Conservation (phyloP, 2,797 vertebrate genomes). For the Poecilia velifera region DNA sequence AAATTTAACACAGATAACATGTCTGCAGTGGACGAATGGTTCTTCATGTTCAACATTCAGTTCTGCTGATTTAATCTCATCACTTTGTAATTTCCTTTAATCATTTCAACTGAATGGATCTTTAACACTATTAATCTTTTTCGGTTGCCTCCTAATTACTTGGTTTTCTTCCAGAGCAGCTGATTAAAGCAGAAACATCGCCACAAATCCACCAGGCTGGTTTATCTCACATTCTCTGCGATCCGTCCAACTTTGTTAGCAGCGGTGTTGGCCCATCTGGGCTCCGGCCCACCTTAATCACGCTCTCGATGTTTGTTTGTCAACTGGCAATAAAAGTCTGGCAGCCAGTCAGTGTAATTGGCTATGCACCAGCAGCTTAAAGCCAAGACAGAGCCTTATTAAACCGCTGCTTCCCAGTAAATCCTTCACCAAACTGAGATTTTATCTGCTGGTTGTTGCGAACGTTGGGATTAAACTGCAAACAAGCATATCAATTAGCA, state of each 20-base stretch:
- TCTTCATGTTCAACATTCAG: background rate
- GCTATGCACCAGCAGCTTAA: conserved; percentile 72
- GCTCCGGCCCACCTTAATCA: conserved; percentile 62
- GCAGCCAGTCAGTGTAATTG: conserved; percentile 70
- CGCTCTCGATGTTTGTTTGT: conserved; percentile 65
- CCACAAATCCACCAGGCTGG: conserved; percentile 29
- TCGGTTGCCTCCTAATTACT: conserved; percentile 19
- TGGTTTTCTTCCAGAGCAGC: conserved; percentile 36
- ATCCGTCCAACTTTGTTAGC: conserved; percentile 50
- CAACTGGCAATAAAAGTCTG: conserved; percentile 58
- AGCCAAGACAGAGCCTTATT: conserved; percentile 55
- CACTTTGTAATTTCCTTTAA: conserved; percentile 3
- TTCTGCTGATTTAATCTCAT: conserved; percentile 11
- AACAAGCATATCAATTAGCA: background rate
- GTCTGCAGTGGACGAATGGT: background rate
- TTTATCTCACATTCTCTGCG: conserved; percentile 37
- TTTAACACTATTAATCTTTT: conserved; percentile 15
- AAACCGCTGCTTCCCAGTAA: conserved; percentile 58
- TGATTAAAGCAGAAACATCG: conserved; percentile 33
- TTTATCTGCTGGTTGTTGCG: conserved; percentile 37
- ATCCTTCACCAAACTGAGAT: conserved; percentile 52
- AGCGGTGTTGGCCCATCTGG: conserved; percentile 35
- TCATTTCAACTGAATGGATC: conserved; percentile 9
- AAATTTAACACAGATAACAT: background rate
- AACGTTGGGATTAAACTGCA: conserved; percentile 23